phyloP scores from a whole-genome alignment of 2,113 vertebrate species.

The Rhea pennata region DNA sequence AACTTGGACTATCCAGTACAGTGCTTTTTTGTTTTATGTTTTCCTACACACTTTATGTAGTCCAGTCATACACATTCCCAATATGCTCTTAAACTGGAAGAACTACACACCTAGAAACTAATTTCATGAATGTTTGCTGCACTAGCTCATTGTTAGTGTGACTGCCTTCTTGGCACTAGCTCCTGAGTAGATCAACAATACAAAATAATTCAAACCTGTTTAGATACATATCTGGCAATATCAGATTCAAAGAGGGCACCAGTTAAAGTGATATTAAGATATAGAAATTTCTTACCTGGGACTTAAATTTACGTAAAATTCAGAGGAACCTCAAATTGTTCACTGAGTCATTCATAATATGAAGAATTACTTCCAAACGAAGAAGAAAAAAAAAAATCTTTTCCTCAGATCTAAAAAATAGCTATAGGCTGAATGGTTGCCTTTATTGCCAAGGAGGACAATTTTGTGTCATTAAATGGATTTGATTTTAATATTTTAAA shows the following conservation, averaged over 20 bases:
- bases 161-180: not conserved
- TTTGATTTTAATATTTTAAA: no score
- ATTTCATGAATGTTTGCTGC: not conserved
- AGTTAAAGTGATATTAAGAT: not conserved
- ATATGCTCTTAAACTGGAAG: not conserved
- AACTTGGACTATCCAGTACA: no score
- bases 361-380: not conserved
- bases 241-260: not conserved
- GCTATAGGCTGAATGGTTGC: not conserved
- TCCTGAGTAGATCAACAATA: not conserved
- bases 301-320: not conserved
- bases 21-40: not conserved
- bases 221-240: not conserved
- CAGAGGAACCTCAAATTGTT: not conserved
- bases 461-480: not conserved
- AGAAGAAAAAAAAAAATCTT: not conserved
- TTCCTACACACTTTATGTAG: not conserved
- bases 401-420: not conserved
- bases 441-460: not conserved
- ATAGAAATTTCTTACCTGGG: not conserved
- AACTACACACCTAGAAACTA: not conserved
- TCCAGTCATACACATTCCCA: not conserved
- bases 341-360: not conserved
- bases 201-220: not conserved
- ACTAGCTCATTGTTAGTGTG: not conserved